Evolutionary conservation across 2,888 invertebrate genomes (phyloP).

Genomic region (Hybos culiciformis): DNA sequence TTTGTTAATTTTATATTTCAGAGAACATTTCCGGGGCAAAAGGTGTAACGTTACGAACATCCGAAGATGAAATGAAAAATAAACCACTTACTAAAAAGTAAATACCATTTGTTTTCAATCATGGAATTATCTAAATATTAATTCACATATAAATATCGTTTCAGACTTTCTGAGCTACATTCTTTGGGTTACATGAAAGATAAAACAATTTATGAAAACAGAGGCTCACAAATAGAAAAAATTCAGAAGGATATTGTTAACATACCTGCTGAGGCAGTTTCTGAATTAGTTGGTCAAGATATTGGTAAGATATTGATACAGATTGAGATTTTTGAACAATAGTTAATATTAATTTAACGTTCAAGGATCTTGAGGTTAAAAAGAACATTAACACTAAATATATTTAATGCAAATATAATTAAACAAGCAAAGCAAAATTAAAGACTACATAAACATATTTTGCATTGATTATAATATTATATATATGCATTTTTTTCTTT

Average conservation of each 20-base stretch:
- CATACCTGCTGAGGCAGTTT: constrained; percentile 57
- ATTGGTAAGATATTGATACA: constrained; percentile 42
- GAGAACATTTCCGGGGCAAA: background rate
- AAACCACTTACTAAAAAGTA: too few relatives aligned
- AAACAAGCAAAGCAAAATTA: too few relatives aligned
- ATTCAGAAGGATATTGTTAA: constrained; percentile 59
- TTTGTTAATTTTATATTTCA: background rate
- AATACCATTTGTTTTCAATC: constrained; percentile 2
- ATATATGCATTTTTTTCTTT: too few relatives aligned
- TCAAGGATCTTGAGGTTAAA: too few relatives aligned
- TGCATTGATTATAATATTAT: too few relatives aligned
- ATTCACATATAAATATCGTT: background rate
- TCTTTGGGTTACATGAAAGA: constrained; percentile 61
- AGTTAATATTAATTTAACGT: constrained; percentile 5
- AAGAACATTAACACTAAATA: too few relatives aligned
- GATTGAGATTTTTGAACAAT: constrained; percentile 8
- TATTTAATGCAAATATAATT: too few relatives aligned
- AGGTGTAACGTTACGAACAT: too few relatives aligned
- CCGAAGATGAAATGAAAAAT: too few relatives aligned
- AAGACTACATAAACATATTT: too few relatives aligned
- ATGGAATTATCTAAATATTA: constrained; percentile 21
- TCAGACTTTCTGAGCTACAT: constrained; percentile 45
- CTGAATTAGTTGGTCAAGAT: constrained; percentile 57
- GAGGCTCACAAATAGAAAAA: constrained; percentile 61
- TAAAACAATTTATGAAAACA: constrained; percentile 62